Evolutionary conservation across 2,888 invertebrate species (phyloP).

Genomic region (Xanthostigma xanthostigma): DNA sequence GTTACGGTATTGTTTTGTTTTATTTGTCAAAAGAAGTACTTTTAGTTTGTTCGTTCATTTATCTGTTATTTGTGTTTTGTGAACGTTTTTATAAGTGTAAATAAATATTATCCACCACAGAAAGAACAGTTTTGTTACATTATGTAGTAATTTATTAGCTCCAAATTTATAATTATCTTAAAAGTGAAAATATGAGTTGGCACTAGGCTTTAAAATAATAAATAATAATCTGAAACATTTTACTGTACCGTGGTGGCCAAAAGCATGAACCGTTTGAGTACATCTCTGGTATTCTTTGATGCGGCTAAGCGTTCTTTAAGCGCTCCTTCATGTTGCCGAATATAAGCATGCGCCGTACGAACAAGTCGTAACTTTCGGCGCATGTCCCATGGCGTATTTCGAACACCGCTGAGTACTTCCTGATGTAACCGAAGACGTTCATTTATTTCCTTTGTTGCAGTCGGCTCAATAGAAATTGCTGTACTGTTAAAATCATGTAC

Average conservation of each 20-base stretch:
- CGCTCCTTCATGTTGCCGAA: conserved; percentile 80
- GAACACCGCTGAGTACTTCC: conserved; percentile 76
- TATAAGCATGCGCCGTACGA: conserved; percentile 71
- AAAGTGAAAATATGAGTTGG: not conserved
- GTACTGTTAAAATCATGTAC: conserved; percentile 35
- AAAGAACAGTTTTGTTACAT: too few relatives aligned
- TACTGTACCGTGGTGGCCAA: not conserved
- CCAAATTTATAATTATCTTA: not conserved
- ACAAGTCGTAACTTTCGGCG: conserved; percentile 68
- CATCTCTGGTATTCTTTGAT: conserved; percentile 71
- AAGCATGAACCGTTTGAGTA: conserved; percentile 23
- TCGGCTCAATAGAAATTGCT: conserved; percentile 52
- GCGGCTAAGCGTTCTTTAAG: conserved; percentile 80
- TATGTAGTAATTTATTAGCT: too few relatives aligned
- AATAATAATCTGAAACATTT: too few relatives aligned
- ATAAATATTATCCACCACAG: too few relatives aligned
- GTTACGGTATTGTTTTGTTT: too few relatives aligned
- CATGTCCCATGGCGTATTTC: conserved; percentile 73
- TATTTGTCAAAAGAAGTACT: too few relatives aligned
- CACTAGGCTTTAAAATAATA: not conserved
- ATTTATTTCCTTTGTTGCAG: conserved; percentile 2
- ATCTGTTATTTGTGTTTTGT: too few relatives aligned
- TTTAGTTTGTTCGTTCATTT: too few relatives aligned
- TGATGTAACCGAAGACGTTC: conserved; percentile 65
- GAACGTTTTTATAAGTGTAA: too few relatives aligned